phyloP scores from a whole-genome alignment of 1,140 invertebrate species.

The roundworm (Caenorhabditis elegans) region DNA sequence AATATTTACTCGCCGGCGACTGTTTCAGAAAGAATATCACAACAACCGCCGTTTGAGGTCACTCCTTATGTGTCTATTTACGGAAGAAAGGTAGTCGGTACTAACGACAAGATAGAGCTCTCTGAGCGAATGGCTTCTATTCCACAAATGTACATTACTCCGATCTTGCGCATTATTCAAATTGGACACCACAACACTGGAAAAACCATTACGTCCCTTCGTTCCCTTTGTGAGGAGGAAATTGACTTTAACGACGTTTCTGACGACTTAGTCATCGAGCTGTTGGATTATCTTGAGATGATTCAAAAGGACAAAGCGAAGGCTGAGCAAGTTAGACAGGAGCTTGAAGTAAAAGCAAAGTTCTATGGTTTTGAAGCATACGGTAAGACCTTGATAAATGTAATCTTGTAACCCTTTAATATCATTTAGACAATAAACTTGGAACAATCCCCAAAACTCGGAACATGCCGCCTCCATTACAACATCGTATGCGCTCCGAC shows the following conservation, averaged over 20 bases:
- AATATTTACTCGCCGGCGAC: neutral
- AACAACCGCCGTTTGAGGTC: neutral
- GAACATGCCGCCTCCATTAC: neutral
- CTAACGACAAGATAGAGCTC: neutral
- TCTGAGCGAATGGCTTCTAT: neutral
- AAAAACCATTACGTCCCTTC: neutral
- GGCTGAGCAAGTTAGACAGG: neutral
- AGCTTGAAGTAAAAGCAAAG: neutral
- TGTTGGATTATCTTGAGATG: neutral
- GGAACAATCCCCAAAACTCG: neutral
- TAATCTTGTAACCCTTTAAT: neutral
- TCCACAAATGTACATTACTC: neutral
- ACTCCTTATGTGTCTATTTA: no score
- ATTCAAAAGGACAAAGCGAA: neutral
- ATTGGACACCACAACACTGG: neutral
- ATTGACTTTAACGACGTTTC: neutral
- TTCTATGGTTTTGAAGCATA: neutral
- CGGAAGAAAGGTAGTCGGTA: no score
- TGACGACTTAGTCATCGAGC: neutral
- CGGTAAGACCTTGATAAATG: neutral
- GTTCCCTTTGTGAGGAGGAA: neutral
- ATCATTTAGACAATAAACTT: neutral
- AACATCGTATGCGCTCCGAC: neutral
- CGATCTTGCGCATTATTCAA: neutral
- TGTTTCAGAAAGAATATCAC: neutral